A percentile compares a stretch with the other conserved stretches of the same genome.
Conservation (phyloP, 1,140 invertebrate genomes). For the Zaprionus camerounensis region DNA sequence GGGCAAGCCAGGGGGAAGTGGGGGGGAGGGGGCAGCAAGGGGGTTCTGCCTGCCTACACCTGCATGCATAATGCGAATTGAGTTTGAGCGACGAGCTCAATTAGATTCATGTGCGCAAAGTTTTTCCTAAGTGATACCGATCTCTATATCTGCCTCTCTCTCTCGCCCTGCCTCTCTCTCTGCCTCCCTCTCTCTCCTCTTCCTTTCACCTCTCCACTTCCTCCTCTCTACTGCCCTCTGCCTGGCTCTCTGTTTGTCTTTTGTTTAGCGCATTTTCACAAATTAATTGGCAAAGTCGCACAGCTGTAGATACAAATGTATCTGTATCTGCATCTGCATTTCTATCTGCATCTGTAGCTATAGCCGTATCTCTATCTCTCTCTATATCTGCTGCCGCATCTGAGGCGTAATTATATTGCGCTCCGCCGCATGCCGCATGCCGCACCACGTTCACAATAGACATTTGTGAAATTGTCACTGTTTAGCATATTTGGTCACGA, state of each 20-base stretch:
- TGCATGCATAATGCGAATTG: constrained; percentile 74
- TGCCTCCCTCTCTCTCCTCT: not conserved
- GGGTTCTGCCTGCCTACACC: constrained; percentile 14
- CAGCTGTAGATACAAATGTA: constrained; percentile 64
- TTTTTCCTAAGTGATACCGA: constrained; percentile 56
- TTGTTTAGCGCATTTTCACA: constrained; percentile 69
- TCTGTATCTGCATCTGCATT: constrained; percentile 31
- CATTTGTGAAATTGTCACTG: constrained; percentile 82
- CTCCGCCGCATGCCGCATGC: constrained; percentile 21
- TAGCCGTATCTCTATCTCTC: not conserved
- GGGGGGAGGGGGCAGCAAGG: not conserved
- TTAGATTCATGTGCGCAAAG: constrained; percentile 66
- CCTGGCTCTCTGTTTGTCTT: constrained; percentile 16
- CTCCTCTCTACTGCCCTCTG: not conserved
- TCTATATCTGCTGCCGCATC: constrained; percentile 35
- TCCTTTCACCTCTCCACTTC: not conserved
- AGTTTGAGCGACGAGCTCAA: constrained; percentile 69
- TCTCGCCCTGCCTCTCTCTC: not conserved
- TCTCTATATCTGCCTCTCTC: constrained; percentile 26
- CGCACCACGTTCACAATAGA: constrained; percentile 58
- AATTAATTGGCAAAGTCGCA: constrained; percentile 75
- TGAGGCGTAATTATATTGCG: constrained; percentile 68
- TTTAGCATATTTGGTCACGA: constrained; percentile 82
- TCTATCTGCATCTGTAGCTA: constrained; percentile 15
- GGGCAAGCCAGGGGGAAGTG: too few relatives aligned